A percentile compares a stretch with the other conserved stretches of the same genome.
These are phyloP conservation scores for Megaleporinus macrocephalus DNA, from an alignment of 2,113 vertebrate species.

Conservation along the genomic window DNA sequence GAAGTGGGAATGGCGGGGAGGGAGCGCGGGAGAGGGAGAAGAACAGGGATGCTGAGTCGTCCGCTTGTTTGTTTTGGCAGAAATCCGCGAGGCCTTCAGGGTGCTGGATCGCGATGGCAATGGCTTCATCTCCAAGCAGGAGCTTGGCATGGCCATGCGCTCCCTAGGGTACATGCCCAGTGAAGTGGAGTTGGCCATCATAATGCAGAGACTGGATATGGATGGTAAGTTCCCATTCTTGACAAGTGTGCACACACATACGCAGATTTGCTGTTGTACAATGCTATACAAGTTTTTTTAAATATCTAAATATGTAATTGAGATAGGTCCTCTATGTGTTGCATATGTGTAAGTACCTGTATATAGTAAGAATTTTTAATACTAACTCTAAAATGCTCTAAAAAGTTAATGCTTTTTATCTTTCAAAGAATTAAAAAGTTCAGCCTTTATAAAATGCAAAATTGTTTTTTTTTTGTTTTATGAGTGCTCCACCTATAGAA, in stretches of 20 bases:
- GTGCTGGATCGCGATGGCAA: slow-evolving; percentile 97
- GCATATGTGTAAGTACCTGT: no score
- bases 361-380: no score
- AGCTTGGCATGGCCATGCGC: slow-evolving; percentile 99
- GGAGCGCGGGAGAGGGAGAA: slow-evolving; percentile 3
- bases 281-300: background rate
- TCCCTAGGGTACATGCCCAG: slow-evolving; percentile 99
- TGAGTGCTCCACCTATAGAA: no score
- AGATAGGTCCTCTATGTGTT: no score
- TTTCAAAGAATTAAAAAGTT: no score
- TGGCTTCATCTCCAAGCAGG: slow-evolving; percentile 99
- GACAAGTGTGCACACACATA: slow-evolving; percentile 57
- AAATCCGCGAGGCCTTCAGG: slow-evolving; percentile 96
- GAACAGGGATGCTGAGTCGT: slow-evolving; percentile 41
- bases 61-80: slow-evolving; percentile 75
- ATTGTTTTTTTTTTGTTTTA: no score
- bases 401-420: no score
- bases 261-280: background rate
- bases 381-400: no score
- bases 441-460: no score
- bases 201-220: slow-evolving; percentile 99
- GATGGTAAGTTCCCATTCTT: slow-evolving; percentile 83
- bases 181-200: slow-evolving; percentile 98
- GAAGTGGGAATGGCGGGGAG: slow-evolving; percentile 9
- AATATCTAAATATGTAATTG: no score